Percentiles rank a stretch among this genome's conserved stretches.
Conservation (phyloP, 1,140 invertebrate genomes). For the Zaprionus davidi region DNA sequence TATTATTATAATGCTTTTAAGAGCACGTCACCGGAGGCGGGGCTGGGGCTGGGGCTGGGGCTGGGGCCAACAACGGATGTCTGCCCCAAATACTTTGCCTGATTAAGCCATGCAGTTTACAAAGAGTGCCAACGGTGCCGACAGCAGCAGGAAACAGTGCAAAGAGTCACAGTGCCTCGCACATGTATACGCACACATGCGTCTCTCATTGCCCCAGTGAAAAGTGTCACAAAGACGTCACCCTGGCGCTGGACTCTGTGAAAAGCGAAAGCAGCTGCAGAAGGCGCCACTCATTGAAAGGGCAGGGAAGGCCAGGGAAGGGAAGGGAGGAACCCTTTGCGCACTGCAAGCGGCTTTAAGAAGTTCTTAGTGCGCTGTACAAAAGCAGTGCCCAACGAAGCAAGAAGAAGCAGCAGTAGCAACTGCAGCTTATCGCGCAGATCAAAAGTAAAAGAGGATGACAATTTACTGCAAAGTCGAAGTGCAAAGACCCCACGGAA, state of each 20-base stretch:
- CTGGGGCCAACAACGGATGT: slow-evolving; percentile 6
- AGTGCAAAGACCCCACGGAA: background rate
- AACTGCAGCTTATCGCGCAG: background rate
- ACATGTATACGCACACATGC: background rate
- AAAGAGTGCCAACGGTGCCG: too few species aligned
- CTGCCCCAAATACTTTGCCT: slow-evolving; percentile 26
- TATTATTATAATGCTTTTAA: slow-evolving; percentile 68
- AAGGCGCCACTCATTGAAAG: background rate
- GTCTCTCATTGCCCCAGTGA: background rate
- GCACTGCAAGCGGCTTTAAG: background rate
- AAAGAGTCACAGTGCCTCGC: slow-evolving; percentile 4
- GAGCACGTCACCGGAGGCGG: background rate
- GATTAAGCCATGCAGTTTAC: slow-evolving; percentile 35
- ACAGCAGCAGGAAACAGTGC: background rate
- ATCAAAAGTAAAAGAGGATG: background rate
- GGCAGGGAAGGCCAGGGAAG: too few species aligned
- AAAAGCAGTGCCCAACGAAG: background rate
- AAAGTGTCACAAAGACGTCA: slow-evolving; percentile 45
- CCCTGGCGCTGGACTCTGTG: background rate
- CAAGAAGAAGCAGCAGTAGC: too few species aligned
- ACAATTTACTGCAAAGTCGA: background rate
- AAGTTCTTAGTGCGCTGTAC: background rate
- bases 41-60: too few species aligned
- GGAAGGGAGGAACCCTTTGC: background rate
- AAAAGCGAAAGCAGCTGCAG: background rate